These are phyloP conservation scores for Bovichtus diacanthus DNA, from an alignment of 2,797 vertebrate species.

Conservation along the genomic window DNA sequence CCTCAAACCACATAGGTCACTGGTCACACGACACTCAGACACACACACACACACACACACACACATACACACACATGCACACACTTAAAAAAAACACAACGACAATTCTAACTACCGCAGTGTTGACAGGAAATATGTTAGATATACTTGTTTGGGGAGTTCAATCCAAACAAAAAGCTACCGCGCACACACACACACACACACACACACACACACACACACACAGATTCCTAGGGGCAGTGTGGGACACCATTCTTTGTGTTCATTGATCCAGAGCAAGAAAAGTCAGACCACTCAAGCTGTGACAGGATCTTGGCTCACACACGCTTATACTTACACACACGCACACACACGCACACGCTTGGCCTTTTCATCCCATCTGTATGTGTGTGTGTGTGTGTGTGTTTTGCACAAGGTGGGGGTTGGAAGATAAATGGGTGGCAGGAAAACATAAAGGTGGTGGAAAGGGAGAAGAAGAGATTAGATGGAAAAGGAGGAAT, in stretches of 20 bases:
- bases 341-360: conserved; percentile 14
- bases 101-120: conserved; percentile 35
- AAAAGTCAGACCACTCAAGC: conserved; percentile 82
- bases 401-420: conserved; percentile 1
- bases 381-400: conserved; percentile 11
- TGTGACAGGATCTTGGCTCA: conserved; percentile 78
- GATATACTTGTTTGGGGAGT: conserved; percentile 58
- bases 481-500: conserved; percentile 16
- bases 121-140: conserved; percentile 64
- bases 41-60: conserved; percentile 10
- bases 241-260: conserved; percentile 75
- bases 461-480: conserved; percentile 40
- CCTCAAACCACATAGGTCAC: conserved; percentile 67
- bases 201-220: conserved; percentile 28
- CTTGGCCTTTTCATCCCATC: conserved; percentile 39
- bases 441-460: conserved; percentile 34
- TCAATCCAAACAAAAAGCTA: conserved; percentile 42
- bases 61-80: conserved; percentile 11
- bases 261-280: conserved; percentile 81
- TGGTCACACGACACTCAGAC: conserved; percentile 35
- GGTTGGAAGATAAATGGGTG: conserved; percentile 55
- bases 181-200: conserved; percentile 12
- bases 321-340: conserved; percentile 41
- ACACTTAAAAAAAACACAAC: background rate
- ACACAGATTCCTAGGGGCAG: conserved; percentile 57